Evolutionary conservation across 2,888 invertebrate genomes (phyloP).

Genomic region (Eupeodes luniger): DNA sequence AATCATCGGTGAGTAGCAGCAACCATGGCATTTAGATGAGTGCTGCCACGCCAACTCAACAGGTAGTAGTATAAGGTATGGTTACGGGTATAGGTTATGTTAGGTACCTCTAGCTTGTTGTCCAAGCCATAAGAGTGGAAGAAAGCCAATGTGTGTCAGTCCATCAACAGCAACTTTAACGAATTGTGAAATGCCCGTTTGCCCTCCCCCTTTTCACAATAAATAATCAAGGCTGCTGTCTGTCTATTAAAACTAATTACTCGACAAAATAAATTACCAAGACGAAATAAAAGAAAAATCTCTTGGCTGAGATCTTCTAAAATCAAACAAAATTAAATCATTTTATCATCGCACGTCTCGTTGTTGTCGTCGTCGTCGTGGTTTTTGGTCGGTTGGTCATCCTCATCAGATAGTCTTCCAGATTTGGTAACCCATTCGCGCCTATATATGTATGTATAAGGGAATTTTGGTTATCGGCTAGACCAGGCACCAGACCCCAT

Average conservation of each 20-base stretch:
- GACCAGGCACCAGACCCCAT: not conserved
- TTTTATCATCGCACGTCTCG: slow-evolving; percentile 70
- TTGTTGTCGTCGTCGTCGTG: slow-evolving; percentile 3
- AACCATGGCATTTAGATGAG: slow-evolving; percentile 64
- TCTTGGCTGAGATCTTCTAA: slow-evolving; percentile 29
- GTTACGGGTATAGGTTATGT: not conserved
- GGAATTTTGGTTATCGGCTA: not conserved
- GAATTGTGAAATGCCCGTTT: slow-evolving; percentile 63
- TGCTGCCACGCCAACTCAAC: slow-evolving; percentile 70
- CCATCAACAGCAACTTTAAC: slow-evolving; percentile 60
- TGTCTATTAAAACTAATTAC: slow-evolving; percentile 76
- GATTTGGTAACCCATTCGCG: not conserved
- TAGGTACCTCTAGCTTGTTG: not conserved
- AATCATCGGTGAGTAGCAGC: slow-evolving; percentile 71
- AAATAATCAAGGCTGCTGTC: slow-evolving; percentile 74
- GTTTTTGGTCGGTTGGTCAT: not conserved
- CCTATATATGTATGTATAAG: not conserved
- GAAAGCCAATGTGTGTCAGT: slow-evolving; percentile 67
- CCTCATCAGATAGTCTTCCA: slow-evolving; percentile 27
- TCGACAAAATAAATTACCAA: slow-evolving; percentile 70
- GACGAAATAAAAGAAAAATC: not conserved
- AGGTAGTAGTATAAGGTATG: slow-evolving; percentile 28
- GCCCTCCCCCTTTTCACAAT: slow-evolving; percentile 49
- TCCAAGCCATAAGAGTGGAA: not conserved
- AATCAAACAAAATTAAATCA: slow-evolving; percentile 74